Conservation (phyloP, 1,140 invertebrate species). For the Drosophila pseudoananassae region DNA sequence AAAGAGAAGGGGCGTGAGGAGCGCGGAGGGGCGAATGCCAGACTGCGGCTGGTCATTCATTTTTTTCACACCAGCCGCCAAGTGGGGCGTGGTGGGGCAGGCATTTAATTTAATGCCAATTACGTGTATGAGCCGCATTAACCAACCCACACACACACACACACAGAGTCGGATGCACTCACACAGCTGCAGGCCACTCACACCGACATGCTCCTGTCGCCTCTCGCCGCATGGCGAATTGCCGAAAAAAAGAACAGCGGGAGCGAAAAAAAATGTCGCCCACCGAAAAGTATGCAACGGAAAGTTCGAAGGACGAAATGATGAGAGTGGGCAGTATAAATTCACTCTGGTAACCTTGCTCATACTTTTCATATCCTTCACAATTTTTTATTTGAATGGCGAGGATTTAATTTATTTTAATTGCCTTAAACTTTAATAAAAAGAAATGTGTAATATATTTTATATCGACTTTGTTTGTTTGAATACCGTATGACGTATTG, state of each 20-base stretch:
- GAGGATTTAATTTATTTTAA: background rate
- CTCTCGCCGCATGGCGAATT: constrained; percentile 29
- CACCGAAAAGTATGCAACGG: constrained; percentile 63
- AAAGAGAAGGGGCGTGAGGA: background rate
- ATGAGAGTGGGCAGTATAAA: background rate
- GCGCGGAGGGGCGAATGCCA: constrained; percentile 29
- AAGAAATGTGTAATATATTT: background rate
- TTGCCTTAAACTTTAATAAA: background rate
- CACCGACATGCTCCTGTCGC: constrained; percentile 51
- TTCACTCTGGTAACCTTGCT: background rate
- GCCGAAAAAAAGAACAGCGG: constrained; percentile 36
- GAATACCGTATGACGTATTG: too few species aligned
- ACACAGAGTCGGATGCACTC: constrained; percentile 10
- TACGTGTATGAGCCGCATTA: constrained; percentile 81
- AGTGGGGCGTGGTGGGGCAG: constrained; percentile 31
- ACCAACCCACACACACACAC: constrained; percentile 48
- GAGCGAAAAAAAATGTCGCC: constrained; percentile 30
- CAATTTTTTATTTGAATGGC: background rate
- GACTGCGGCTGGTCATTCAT: constrained; percentile 60
- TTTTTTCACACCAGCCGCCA: constrained; percentile 50
- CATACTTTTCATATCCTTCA: background rate
- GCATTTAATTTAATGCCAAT: constrained; percentile 82
- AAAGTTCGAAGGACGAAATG: constrained; percentile 13
- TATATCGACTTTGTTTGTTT: background rate
- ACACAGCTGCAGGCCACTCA: constrained; percentile 28